A percentile compares a stretch with the other conserved stretches of the same genome.
Evolutionary conservation across 2,888 invertebrate genomes (phyloP).

Genomic region (Dasypolia templi): DNA sequence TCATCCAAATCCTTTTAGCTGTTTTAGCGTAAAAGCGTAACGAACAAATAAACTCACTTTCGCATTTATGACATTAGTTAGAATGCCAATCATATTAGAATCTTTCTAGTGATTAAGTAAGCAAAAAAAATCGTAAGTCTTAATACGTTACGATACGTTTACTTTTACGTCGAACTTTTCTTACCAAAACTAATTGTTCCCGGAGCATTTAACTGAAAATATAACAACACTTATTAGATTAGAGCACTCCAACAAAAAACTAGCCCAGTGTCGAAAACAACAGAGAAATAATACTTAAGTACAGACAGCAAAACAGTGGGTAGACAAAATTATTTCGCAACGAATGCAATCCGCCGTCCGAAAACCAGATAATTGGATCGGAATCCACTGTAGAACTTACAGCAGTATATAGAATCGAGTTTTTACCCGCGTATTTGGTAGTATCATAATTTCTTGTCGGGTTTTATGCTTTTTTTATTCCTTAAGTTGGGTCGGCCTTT

Average conservation of each 20-base stretch:
- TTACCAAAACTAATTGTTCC: slow-evolving; percentile 18
- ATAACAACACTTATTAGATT: slow-evolving; percentile 41
- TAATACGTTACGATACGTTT: slow-evolving; percentile 3
- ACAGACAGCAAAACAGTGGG: slow-evolving; percentile 67
- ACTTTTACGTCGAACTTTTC: slow-evolving; percentile 9
- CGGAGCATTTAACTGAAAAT: slow-evolving; percentile 35
- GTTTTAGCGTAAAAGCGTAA: no score
- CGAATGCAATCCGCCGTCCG: slow-evolving; percentile 65
- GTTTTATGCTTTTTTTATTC: slow-evolving; percentile 75
- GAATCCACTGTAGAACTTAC: slow-evolving; percentile 74
- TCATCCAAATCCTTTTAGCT: no score
- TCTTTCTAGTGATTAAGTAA: neutral
- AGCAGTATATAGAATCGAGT: slow-evolving; percentile 76
- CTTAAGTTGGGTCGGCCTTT: slow-evolving; percentile 76
- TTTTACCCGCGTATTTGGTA: slow-evolving; percentile 87
- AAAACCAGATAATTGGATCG: slow-evolving; percentile 77
- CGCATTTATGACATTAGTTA: no score
- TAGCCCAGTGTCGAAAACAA: slow-evolving; percentile 60
- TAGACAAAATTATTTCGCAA: slow-evolving; percentile 73
- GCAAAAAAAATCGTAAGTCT: neutral
- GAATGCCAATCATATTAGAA: neutral
- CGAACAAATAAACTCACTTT: no score
- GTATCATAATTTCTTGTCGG: slow-evolving; percentile 89
- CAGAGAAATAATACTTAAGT: slow-evolving; percentile 62
- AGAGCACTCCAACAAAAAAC: slow-evolving; percentile 49